Conservation (phyloP, 2,113 vertebrate genomes). For the Clarias macrocephalus region DNA sequence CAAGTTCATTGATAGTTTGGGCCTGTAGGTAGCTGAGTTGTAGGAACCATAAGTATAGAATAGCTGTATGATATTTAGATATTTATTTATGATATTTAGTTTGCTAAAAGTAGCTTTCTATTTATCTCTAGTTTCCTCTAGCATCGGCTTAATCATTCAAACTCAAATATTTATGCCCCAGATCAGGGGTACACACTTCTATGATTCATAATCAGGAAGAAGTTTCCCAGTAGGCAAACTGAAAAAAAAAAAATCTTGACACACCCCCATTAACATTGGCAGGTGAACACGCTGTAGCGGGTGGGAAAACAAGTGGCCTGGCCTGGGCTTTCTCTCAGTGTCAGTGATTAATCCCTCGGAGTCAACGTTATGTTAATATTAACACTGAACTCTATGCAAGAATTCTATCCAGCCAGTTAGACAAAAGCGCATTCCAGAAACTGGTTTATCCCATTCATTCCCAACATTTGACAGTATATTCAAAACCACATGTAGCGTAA, state of each 20-base stretch:
- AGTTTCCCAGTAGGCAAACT: not conserved
- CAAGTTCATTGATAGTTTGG: no score
- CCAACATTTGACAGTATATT: not conserved
- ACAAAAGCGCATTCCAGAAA: not conserved
- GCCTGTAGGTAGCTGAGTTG: no score
- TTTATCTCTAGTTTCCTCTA: not conserved
- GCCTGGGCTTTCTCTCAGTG: not conserved
- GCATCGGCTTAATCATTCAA: not conserved
- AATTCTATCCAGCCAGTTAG: not conserved
- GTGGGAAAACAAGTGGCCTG: not conserved
- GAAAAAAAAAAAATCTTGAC: not conserved
- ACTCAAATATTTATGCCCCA: not conserved
- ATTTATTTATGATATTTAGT: no score
- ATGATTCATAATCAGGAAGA: not conserved
- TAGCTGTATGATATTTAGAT: not conserved
- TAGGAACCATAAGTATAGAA: no score
- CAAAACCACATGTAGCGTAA: not conserved
- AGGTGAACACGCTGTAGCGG: not conserved
- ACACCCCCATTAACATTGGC: not conserved
- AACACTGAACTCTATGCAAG: constrained; percentile 8
- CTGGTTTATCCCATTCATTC: constrained; percentile 7
- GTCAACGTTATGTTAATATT: constrained; percentile 15
- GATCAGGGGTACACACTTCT: not conserved
- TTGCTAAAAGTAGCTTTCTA: not conserved
- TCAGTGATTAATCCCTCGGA: not conserved